Percentiles rank a stretch among this genome's conserved stretches.
phyloP scores from a whole-genome alignment of 2,888 invertebrate genomes.

The Cecidostiba fungosa region DNA sequence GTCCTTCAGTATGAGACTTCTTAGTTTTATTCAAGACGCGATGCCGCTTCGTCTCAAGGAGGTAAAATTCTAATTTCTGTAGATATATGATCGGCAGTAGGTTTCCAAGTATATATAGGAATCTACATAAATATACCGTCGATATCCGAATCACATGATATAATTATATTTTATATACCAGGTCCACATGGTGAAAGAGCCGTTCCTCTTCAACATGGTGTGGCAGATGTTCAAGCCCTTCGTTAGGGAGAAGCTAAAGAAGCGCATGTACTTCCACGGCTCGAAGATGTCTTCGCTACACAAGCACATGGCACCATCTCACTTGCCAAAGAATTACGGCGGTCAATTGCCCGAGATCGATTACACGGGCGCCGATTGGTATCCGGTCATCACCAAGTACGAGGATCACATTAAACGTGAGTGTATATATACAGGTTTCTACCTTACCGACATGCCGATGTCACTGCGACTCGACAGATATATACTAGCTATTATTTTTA shows the following conservation, averaged over 20 bases:
- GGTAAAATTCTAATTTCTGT: slow-evolving; percentile 67
- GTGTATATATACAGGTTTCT: slow-evolving; percentile 31
- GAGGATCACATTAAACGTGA: slow-evolving; percentile 84
- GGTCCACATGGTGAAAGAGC: slow-evolving; percentile 92
- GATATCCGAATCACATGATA: no score
- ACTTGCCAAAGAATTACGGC: slow-evolving; percentile 89
- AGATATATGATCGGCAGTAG: background rate
- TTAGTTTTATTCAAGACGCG: slow-evolving; percentile 92
- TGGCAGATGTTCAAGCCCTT: slow-evolving; percentile 93
- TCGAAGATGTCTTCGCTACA: slow-evolving; percentile 90
- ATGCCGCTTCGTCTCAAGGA: slow-evolving; percentile 92
- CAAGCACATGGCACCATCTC: slow-evolving; percentile 85
- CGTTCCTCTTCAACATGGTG: slow-evolving; percentile 91
- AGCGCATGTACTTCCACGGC: slow-evolving; percentile 92
- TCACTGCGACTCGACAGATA: no score
- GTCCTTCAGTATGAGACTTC: slow-evolving; percentile 87
- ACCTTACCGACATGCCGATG: no score
- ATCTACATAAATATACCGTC: background rate
- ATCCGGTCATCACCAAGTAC: slow-evolving; percentile 85
- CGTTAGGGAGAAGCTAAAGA: slow-evolving; percentile 89
- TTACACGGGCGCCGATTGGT: slow-evolving; percentile 90
- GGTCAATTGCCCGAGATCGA: slow-evolving; percentile 88
- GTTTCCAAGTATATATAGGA: no score
- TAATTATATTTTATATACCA: slow-evolving; percentile 63
- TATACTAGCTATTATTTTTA: no score